These are phyloP conservation scores for Karalla daura DNA, from an alignment of 2,797 vertebrate genomes.

Conservation along the genomic window DNA sequence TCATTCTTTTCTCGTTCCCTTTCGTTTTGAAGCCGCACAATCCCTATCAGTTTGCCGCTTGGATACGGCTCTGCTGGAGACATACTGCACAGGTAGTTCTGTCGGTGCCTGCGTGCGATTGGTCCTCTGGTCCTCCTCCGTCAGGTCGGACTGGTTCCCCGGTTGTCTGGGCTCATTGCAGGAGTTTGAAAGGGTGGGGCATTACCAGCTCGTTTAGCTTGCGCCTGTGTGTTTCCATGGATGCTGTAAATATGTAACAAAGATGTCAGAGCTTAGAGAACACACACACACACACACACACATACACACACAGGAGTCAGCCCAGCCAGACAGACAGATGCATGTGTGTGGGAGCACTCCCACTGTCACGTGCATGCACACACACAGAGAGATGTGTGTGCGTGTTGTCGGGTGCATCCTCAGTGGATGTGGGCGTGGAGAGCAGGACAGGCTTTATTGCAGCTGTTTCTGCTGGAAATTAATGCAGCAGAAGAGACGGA, in stretches of 20 bases:
- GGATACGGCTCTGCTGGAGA: constrained; percentile 62
- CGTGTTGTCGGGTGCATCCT: constrained; percentile 3
- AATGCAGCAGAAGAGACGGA: constrained; percentile 29
- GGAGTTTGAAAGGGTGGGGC: constrained; percentile 42
- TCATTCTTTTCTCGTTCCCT: background rate
- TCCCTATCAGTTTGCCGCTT: constrained; percentile 15
- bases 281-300: background rate
- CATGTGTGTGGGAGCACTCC: constrained; percentile 8
- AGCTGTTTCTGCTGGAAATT: constrained; percentile 37
- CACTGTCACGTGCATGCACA: background rate
- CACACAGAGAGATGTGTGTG: constrained; percentile 1
- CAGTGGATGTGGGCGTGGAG: background rate
- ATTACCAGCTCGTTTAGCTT: constrained; percentile 17
- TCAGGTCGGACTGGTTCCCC: constrained; percentile 74
- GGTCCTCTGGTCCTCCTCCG: constrained; percentile 49
- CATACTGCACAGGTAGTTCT: constrained; percentile 49
- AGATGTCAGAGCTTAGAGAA: constrained; percentile 12
- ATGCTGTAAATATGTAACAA: constrained; percentile 7
- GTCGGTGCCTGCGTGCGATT: constrained; percentile 40
- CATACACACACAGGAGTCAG: background rate
- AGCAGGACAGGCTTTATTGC: constrained; percentile 11
- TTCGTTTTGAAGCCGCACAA: background rate
- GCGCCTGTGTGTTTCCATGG: constrained; percentile 13
- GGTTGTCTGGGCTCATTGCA: constrained; percentile 57
- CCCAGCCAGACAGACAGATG: background rate